Evolutionary conservation across 2,888 invertebrate species (phyloP).

Genomic region (Incurvaria masculella): DNA sequence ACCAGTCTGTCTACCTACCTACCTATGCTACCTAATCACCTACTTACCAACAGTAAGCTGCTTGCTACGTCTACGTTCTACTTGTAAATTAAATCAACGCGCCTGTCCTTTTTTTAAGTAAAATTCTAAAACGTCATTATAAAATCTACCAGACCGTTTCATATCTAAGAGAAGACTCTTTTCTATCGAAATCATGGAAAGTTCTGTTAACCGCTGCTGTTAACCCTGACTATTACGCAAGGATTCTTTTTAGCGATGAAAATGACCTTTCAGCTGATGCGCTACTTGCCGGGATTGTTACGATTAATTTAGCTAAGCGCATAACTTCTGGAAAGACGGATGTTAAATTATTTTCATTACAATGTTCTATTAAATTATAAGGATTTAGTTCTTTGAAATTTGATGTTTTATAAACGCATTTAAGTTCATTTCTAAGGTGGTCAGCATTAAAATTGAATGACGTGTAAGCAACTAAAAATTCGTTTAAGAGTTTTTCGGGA

Average conservation of each 20-base stretch:
- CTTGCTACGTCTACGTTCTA: too few species aligned
- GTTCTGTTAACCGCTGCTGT: constrained; percentile 1
- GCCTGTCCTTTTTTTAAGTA: too few species aligned
- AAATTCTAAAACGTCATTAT: background rate
- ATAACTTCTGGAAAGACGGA: constrained; percentile 2
- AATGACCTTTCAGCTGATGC: constrained; percentile 4
- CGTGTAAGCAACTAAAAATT: too few species aligned
- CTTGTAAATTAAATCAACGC: too few species aligned
- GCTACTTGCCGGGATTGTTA: constrained; percentile 4
- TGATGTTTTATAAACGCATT: too few species aligned
- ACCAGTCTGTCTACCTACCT: too few species aligned
- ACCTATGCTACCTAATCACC: too few species aligned
- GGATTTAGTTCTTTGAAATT: too few species aligned
- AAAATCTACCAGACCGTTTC: constrained; percentile 2
- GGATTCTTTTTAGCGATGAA: constrained; percentile 5
- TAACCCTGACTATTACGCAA: constrained; percentile 5
- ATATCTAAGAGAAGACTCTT: constrained; percentile 2
- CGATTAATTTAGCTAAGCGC: background rate
- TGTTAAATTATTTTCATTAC: background rate
- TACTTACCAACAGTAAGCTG: too few species aligned
- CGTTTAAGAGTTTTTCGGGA: too few species aligned
- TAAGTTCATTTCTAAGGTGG: too few species aligned
- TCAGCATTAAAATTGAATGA: too few species aligned
- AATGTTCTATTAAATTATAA: background rate
- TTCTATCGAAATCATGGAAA: constrained; percentile 6